Percentiles rank a stretch among this genome's conserved stretches.
Evolutionary conservation across 2,113 vertebrate species (phyloP).

Genomic region (Centropus bengalensis): DNA sequence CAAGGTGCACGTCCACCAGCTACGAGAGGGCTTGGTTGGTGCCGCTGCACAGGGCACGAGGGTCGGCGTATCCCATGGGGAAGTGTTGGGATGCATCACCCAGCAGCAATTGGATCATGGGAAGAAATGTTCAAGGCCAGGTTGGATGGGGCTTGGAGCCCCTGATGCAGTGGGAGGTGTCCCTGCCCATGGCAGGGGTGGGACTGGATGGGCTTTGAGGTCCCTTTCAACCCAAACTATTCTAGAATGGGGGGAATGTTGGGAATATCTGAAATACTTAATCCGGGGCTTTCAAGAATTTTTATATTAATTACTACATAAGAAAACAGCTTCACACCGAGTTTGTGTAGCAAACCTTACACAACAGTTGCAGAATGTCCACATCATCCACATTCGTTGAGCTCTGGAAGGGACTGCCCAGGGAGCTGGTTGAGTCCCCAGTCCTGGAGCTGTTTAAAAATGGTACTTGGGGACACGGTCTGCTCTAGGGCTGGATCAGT

Average conservation of each 20-base stretch:
- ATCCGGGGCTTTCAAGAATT: background rate
- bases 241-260: background rate
- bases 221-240: too few relatives aligned
- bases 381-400: background rate
- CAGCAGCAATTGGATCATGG: too few relatives aligned
- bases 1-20: background rate
- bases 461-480: too few relatives aligned
- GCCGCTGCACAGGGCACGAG: fast-evolving
- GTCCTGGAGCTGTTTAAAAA: too few relatives aligned
- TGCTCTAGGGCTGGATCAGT: too few relatives aligned
- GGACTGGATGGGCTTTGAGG: too few relatives aligned
- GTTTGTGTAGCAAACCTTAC: fast-evolving
- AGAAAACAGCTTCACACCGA: background rate
- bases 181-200: too few relatives aligned
- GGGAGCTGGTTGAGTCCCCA: too few relatives aligned
- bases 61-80: fast-evolving
- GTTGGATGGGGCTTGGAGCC: too few relatives aligned
- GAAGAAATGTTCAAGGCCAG: too few relatives aligned
- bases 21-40: background rate
- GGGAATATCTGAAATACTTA: background rate
- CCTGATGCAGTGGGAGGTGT: too few relatives aligned
- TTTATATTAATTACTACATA: background rate
- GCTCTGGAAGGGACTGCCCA: too few relatives aligned
- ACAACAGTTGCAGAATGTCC: background rate
- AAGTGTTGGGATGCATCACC: background rate